phyloP scores from a whole-genome alignment of 2,888 invertebrate species.

The Scaptodrosophila latifasciaeformis region DNA sequence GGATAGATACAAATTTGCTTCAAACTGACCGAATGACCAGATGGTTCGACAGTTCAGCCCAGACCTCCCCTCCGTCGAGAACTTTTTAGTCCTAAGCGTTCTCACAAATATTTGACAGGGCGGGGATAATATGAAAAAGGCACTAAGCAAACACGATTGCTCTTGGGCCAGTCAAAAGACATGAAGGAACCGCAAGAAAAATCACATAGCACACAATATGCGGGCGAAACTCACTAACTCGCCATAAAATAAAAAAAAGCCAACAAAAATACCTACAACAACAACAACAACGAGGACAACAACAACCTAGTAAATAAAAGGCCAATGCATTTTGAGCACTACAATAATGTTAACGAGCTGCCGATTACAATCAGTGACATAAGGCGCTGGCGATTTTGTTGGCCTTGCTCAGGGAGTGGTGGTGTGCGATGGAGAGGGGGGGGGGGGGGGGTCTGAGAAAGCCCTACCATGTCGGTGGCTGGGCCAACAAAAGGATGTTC shows the following conservation, averaged over 20 bases:
- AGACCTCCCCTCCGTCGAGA: constrained; percentile 17
- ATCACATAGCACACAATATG: constrained; percentile 29
- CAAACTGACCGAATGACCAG: constrained; percentile 55
- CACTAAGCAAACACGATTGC: neutral
- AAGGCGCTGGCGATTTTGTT: constrained; percentile 42
- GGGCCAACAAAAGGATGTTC: constrained; percentile 7
- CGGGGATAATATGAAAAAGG: constrained; percentile 11
- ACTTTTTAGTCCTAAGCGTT: constrained; percentile 30
- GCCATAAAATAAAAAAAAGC: constrained; percentile 10
- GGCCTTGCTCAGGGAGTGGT: constrained; percentile 8
- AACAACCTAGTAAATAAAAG: constrained; percentile 28
- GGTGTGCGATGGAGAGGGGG: no score
- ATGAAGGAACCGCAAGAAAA: constrained; percentile 31
- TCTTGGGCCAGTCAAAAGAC: constrained; percentile 44
- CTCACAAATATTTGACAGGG: constrained; percentile 52
- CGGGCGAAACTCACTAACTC: constrained; percentile 24
- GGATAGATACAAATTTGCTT: no score
- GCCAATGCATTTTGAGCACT: constrained; percentile 46
- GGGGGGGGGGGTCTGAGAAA: no score
- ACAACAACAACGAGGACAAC: constrained; percentile 2
- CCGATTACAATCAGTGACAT: constrained; percentile 66
- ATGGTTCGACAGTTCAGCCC: constrained; percentile 25
- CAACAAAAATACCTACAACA: constrained; percentile 17
- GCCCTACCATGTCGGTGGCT: constrained; percentile 21
- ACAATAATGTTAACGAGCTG: constrained; percentile 65